Base-by-base conservation (phyloP, 2,113 vertebrate species). In the Ophthalmolycus amberensis region DNA sequence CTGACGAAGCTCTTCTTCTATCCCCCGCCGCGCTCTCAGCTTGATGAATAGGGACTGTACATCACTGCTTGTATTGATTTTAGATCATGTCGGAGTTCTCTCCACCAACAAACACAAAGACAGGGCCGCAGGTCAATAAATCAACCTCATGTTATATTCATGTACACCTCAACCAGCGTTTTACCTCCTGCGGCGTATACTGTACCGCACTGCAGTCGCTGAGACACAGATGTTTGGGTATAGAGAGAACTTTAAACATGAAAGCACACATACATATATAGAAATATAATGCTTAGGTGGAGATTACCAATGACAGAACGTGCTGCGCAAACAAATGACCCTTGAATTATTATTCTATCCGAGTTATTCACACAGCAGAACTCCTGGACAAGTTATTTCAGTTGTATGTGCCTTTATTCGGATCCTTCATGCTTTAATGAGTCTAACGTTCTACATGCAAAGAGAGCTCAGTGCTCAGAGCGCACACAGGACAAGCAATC, bases 81-180 rank as follows among this genome's bases (percentile, higher is more conserved):
- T 85, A 90, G 88, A 86, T 92, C 87, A 92, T 72, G 84, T 71
- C 32, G 38, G 77, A 88, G 66, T 87, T 86, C 72, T 67, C 74
- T 77, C 86, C 87, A 62, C 83, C 85, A 78, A 79, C 88, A 88
- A 88, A 90, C 85, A 89, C 83, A 89, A 80, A 88, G 80, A 86
- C 77, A 74, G 64, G 38, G 68, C 75, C 69, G 11, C 54, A 15
- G 18, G 16, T 92, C 91, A 80, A 90, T 93, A 88, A 91, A 89
- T 87, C 91, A 67, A 77, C 74, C 87, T 92, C 86, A 86, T 89
- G 89, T 88, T 89, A 72, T 75, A 90, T 92, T 91, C 83, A 92
- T 90, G 88, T 56, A 20, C 32, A 79, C 46, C 77, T 89, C 90
- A 88, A 77, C 78, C 73, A 20, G 12, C 46, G 75, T 88, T 92